Percentiles rank a stretch among this genome's conserved stretches.
These are phyloP conservation scores for Tenodera sinensis DNA, from an alignment of 2,888 invertebrate species.

Conservation along the genomic window DNA sequence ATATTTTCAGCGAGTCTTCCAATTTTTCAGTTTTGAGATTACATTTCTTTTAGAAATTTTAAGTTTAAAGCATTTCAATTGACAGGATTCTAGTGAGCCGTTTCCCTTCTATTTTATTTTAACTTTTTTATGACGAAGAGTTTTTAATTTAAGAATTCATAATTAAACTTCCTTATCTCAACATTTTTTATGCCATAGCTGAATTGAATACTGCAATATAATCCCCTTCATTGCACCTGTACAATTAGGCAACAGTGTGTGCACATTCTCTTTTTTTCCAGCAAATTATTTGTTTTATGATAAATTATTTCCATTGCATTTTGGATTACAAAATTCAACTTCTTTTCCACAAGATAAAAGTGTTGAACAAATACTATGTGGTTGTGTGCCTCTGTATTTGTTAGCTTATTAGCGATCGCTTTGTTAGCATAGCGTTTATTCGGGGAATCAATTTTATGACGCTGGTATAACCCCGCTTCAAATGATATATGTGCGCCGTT, in stretches of 20 bases:
- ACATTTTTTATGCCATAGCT: too few species aligned
- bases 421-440: background rate
- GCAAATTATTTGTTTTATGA: background rate
- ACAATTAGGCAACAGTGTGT: background rate
- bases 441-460: slow-evolving; percentile 1
- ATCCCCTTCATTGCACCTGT: too few species aligned
- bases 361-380: slow-evolving; percentile 10
- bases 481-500: background rate
- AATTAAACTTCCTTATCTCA: too few species aligned
- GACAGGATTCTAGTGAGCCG: too few species aligned
- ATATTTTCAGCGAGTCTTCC: too few species aligned
- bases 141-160: too few species aligned
- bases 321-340: slow-evolving; percentile 8
- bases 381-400: background rate
- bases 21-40: too few species aligned
- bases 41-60: too few species aligned
- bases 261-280: background rate
- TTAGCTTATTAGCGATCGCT: background rate
- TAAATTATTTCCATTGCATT: slow-evolving; percentile 12
- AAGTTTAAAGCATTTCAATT: too few species aligned
- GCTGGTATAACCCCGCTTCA: background rate
- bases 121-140: too few species aligned
- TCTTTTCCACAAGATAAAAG: slow-evolving; percentile 1
- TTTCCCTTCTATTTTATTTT: too few species aligned
- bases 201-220: too few species aligned